Conservation (phyloP, 1,140 invertebrate genomes). For the Oscheius sp. region DNA sequence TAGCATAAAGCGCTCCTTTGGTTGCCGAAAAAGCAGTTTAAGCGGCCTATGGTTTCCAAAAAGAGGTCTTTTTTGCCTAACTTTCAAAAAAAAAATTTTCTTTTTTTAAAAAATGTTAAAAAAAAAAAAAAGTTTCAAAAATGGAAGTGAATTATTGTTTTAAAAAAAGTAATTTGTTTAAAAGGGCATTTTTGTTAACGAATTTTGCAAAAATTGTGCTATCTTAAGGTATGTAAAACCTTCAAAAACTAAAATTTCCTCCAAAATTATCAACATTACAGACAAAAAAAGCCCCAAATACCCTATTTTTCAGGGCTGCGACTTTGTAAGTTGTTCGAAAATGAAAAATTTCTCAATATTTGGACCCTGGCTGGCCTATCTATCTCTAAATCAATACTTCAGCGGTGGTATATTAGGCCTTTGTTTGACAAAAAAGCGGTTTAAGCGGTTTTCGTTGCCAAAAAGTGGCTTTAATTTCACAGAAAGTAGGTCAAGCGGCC, state of each 20-base stretch:
- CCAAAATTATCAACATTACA: no score
- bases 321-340: conserved; percentile 6
- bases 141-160: background rate
- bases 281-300: no score
- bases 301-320: background rate
- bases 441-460: background rate
- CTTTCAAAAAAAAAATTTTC: background rate
- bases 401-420: background rate
- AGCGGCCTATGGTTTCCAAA: no score
- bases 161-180: background rate
- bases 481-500: no score
- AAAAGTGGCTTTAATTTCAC: no score
- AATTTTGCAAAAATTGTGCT: background rate
- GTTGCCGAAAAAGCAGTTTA: no score
- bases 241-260: no score
- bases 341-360: conserved; percentile 18
- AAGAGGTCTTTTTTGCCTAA: background rate
- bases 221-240: no score
- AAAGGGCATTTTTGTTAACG: no score
- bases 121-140: no score
- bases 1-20: no score
- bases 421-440: background rate
- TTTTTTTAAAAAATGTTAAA: no score
- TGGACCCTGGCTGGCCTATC: background rate
- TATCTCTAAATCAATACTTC: background rate